These are phyloP conservation scores for Pithys albifrons DNA, from an alignment of 2,113 vertebrate species.

Conservation along the genomic window DNA sequence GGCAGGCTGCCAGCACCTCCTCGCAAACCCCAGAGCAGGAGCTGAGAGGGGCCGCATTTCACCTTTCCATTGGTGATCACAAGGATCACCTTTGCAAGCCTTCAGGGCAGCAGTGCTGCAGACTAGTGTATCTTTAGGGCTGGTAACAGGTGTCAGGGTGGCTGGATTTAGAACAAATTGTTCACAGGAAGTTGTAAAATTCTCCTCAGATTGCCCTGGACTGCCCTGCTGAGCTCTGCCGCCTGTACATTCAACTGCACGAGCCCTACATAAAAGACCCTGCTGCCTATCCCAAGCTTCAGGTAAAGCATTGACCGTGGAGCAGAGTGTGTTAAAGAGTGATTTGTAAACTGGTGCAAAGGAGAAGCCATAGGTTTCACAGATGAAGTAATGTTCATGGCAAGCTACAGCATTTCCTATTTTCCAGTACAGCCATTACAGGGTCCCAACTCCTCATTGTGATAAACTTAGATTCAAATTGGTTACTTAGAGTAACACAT, in stretches of 20 bases:
- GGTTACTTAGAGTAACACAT: not conserved
- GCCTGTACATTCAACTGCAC: slow-evolving; percentile 81
- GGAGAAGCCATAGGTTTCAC: not conserved
- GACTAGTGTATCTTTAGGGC: not conserved
- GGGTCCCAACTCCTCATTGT: not conserved
- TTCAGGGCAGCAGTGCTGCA: not conserved
- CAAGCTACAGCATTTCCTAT: not conserved
- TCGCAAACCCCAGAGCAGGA: not conserved
- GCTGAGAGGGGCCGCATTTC: not conserved
- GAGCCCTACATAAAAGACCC: slow-evolving; percentile 95
- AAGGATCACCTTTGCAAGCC: not conserved
- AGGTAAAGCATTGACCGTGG: slow-evolving; percentile 74
- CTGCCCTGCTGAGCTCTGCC: slow-evolving; percentile 84
- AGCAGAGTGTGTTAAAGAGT: not conserved
- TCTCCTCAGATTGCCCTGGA: slow-evolving; percentile 85
- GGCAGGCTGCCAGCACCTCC: not conserved
- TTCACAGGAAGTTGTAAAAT: not conserved
- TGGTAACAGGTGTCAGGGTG: not conserved
- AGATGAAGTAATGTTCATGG: not conserved
- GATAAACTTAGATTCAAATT: not conserved
- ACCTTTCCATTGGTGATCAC: not conserved
- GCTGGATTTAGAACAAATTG: not conserved
- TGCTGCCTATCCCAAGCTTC: slow-evolving; percentile 89
- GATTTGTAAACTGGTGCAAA: not conserved
- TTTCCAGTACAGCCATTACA: not conserved